Base-by-base conservation (phyloP, 1,140 invertebrate genomes). In the Oryzaephilus surinamensis region DNA sequence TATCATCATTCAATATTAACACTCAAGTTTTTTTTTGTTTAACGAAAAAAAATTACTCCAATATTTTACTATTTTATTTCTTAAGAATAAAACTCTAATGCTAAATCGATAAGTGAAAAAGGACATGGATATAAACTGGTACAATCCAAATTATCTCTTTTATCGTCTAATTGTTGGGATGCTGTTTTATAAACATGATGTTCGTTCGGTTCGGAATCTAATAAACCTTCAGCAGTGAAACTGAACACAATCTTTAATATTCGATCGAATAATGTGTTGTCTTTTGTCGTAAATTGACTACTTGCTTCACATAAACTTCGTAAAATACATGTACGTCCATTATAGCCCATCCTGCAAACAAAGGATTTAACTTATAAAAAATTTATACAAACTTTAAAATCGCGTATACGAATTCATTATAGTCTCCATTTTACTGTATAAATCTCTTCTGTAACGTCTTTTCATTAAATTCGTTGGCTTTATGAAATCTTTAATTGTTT, bases 271-370 rank as follows among this genome's bases (percentile, higher is more conserved):
- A 38, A 27, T 13, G 19, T 38, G 2, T 20, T 28, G 11, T 28
- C 27, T 13, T 30, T 38, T 1, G 26, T 28, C 30, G 29, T 28
- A 11, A 83, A 60, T 16, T 70, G 64, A 43, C 77, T 74, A 0
- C 75, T 77, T 2, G 72, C 70, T 61, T 84, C 81, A 54, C 82
- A 85, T 54, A 85, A 79, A 45, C 74, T 74, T 52, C 75, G 73
- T 19, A 84, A 65, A 28, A 84, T 64, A 60, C 82, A 84, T 43
- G 71, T 69, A 43, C 75, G 70, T 4, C 80, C 81, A 46, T 71
- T 63, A 40, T 72, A 69, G 5, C 76, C 76, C 54, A 74, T 65
- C 17, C 52, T 57, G 17, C 37, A 35, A 58, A 52, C 29, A 35
- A 24, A 24, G n/a, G n/a, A n/a, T n/a, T n/a, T n/a, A n/a, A n/a